phyloP scores from a whole-genome alignment of 2,113 vertebrate genomes.

The Emydocephalus ijimae region DNA sequence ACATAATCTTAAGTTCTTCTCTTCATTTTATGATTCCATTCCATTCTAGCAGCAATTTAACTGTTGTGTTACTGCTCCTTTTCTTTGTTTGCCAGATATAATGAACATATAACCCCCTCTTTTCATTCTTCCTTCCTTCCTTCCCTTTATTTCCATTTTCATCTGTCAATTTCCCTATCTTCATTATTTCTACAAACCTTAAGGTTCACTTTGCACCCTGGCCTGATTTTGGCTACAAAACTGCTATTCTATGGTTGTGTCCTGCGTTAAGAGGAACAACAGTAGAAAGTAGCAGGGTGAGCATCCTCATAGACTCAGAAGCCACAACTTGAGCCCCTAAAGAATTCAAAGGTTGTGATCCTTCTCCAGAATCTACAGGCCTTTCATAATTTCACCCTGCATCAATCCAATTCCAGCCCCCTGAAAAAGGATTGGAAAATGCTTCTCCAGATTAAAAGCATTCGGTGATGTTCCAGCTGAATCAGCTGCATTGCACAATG shows the following conservation, averaged over 20 bases:
- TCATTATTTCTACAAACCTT: background rate
- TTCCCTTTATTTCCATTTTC: background rate
- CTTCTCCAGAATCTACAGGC: background rate
- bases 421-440: background rate
- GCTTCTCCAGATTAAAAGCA: background rate
- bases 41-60: background rate
- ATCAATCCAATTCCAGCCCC: background rate
- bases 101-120: background rate
- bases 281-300: background rate
- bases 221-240: background rate
- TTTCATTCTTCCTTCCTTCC: background rate
- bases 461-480: background rate
- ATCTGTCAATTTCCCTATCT: background rate
- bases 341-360: background rate
- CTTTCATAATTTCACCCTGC: background rate
- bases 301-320: background rate
- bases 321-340: background rate
- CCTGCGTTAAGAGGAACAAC: background rate
- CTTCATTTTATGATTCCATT: background rate
- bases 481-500: background rate
- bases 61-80: background rate
- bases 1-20: background rate
- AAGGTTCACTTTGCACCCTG: background rate
- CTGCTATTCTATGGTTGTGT: background rate
- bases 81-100: background rate